A percentile compares a stretch with the other conserved stretches of the same genome.
Conservation (phyloP, 2,797 vertebrate species). For the Discoglossus pictus region DNA sequence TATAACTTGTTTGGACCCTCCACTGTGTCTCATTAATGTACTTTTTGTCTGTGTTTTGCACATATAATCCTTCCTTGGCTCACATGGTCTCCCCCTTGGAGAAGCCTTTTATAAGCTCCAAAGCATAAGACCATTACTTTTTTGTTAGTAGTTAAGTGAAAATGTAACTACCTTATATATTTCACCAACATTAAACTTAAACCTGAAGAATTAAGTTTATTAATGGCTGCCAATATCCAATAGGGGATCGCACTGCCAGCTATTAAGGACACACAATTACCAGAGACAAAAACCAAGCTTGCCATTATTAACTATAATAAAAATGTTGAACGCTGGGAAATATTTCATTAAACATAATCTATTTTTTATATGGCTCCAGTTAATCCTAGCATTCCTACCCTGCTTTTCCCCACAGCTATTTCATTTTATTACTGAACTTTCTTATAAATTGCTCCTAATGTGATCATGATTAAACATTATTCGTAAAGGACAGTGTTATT, state of each 20-base stretch:
- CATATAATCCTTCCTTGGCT: too few relatives aligned
- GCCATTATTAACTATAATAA: conserved; percentile 82
- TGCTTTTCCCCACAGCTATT: conserved; percentile 69
- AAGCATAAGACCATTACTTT: conserved; percentile 67
- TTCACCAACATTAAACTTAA: conserved; percentile 84
- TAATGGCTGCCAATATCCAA: conserved; percentile 82
- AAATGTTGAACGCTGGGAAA: conserved; percentile 82
- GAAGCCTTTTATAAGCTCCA: conserved; percentile 52
- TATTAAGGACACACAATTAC: conserved; percentile 81
- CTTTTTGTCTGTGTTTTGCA: too few relatives aligned
- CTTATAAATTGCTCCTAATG: conserved; percentile 78
- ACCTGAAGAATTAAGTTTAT: conserved; percentile 84
- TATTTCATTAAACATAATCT: conserved; percentile 84
- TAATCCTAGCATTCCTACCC: conserved; percentile 70
- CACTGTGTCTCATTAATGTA: too few relatives aligned
- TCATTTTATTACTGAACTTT: conserved; percentile 78
- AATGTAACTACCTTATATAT: conserved; percentile 82
- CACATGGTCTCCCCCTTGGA: conserved; percentile 16
- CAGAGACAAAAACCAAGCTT: conserved; percentile 80
- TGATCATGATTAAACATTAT: conserved; percentile 81
- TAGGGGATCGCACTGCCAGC: conserved; percentile 79
- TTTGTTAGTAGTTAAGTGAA: conserved; percentile 72
- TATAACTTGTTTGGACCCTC: background rate
- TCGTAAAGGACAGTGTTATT: conserved; percentile 63
- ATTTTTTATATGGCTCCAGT: conserved; percentile 80